phyloP scores from a whole-genome alignment of 2,113 vertebrate genomes.

The Struthio camelus region DNA sequence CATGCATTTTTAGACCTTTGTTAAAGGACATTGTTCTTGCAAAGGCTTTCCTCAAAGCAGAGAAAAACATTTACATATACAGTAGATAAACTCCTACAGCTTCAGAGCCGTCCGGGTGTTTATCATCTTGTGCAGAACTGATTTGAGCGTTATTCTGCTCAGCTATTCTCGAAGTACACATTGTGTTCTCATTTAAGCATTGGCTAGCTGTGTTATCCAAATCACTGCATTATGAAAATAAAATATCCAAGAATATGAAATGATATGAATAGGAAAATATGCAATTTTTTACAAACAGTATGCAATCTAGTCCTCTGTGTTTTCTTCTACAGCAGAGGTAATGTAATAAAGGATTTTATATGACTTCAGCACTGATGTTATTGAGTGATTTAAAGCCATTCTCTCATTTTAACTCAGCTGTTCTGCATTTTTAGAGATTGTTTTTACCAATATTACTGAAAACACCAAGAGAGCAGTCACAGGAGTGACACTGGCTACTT shows the following conservation, averaged over 20 bases:
- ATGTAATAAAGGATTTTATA: slow-evolving; percentile 72
- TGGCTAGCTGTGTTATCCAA: slow-evolving; percentile 65
- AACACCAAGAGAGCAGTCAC: slow-evolving; percentile 64
- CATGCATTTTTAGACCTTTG: slow-evolving; percentile 74
- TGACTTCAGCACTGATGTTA: slow-evolving; percentile 49
- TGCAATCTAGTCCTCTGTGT: slow-evolving; percentile 43
- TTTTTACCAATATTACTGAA: slow-evolving; percentile 65
- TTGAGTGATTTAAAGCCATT: slow-evolving; percentile 70
- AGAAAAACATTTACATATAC: slow-evolving; percentile 70
- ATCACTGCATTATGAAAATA: slow-evolving; percentile 58
- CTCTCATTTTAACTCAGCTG: slow-evolving; percentile 66
- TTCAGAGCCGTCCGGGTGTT: slow-evolving; percentile 63
- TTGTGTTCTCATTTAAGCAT: slow-evolving; percentile 61
- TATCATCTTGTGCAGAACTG: slow-evolving; percentile 64
- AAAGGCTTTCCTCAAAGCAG: slow-evolving; percentile 66
- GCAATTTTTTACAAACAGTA: slow-evolving; percentile 30
- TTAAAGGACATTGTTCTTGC: slow-evolving; percentile 69
- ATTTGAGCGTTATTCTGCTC: slow-evolving; percentile 60
- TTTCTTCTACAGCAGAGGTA: slow-evolving; percentile 51
- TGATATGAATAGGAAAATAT: slow-evolving; percentile 57
- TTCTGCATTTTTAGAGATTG: slow-evolving; percentile 67
- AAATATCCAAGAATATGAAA: slow-evolving; percentile 60
- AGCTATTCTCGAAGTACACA: slow-evolving; percentile 58
- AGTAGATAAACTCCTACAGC: slow-evolving; percentile 69
- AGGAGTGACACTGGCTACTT: slow-evolving; percentile 67